A percentile compares a stretch with the other conserved stretches of the same genome.
phyloP scores from a whole-genome alignment of 2,113 vertebrate species.

The Esox niger region DNA sequence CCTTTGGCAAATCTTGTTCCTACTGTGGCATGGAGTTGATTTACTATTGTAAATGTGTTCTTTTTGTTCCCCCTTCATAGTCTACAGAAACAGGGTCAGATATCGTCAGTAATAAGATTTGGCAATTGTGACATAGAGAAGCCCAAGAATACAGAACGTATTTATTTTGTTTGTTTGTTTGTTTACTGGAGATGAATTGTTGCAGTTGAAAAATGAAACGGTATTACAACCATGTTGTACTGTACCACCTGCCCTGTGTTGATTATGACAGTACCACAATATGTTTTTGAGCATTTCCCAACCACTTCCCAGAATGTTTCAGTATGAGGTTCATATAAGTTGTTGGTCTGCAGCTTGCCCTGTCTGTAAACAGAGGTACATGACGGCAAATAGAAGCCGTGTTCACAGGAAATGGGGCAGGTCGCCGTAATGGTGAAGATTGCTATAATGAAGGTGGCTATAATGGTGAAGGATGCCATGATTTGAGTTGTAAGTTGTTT shows the following conservation, averaged over 20 bases:
- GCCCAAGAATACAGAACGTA: constrained; percentile 39
- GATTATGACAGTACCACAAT: background rate
- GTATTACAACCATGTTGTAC: background rate
- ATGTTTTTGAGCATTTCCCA: constrained; percentile 10
- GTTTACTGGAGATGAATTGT: constrained; percentile 53
- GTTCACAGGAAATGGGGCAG: background rate
- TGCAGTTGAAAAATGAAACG: constrained; percentile 35
- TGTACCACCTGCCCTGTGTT: background rate
- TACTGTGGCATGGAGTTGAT: constrained; percentile 10
- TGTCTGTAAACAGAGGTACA: constrained; percentile 1
- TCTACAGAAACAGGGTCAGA: constrained; percentile 12
- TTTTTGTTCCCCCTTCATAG: background rate
- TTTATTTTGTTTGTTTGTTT: constrained; percentile 51
- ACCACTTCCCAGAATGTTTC: background rate
- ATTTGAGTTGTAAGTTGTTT: background rate
- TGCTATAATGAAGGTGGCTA: too few relatives aligned
- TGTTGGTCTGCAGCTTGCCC: background rate
- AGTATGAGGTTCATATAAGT: background rate
- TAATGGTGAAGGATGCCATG: too few relatives aligned
- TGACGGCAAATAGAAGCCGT: background rate
- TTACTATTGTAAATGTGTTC: constrained; percentile 35
- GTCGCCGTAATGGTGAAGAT: too few relatives aligned
- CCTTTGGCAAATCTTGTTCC: constrained; percentile 21
- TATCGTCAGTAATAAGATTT: constrained; percentile 16
- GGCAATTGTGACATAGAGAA: constrained; percentile 35